These are phyloP conservation scores for Diachasmimorpha longicaudata DNA, from an alignment of 1,140 invertebrate species.

Conservation along the genomic window DNA sequence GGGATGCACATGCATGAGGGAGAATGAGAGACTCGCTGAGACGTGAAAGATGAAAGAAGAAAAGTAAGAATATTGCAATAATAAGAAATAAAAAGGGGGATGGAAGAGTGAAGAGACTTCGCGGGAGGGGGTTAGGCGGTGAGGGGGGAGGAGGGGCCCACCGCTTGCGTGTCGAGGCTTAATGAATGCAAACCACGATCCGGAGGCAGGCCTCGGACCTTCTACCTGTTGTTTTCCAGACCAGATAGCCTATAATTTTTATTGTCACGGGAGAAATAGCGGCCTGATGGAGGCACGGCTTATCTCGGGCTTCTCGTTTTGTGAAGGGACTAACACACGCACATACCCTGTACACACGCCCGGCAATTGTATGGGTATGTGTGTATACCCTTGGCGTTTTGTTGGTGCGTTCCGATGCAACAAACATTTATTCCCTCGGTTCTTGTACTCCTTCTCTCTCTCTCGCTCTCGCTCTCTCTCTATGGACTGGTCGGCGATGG, in stretches of 20 bases:
- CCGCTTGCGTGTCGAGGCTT: conserved; percentile 66
- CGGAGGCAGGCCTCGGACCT: conserved; percentile 54
- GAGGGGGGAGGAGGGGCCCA: conserved; percentile 32
- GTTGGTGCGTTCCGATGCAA: not conserved
- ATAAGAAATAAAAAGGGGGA: conserved; percentile 4
- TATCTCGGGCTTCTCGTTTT: conserved; percentile 60
- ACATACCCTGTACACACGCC: no score
- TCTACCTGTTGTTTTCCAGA: conserved; percentile 70
- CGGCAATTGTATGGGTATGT: not conserved
- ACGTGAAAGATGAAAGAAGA: conserved; percentile 7
- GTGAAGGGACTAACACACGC: not conserved
- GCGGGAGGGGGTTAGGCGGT: no score
- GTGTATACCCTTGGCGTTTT: not conserved
- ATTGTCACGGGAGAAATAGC: conserved; percentile 69
- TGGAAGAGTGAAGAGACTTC: not conserved
- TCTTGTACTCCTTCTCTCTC: not conserved
- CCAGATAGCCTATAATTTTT: conserved; percentile 71
- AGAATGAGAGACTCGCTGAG: conserved; percentile 11
- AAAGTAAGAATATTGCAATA: not conserved
- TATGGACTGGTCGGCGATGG: no score
- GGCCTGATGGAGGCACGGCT: conserved; percentile 60
- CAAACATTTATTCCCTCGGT: not conserved
- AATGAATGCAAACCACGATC: conserved; percentile 71
- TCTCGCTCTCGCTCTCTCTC: no score
- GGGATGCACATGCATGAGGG: conserved; percentile 14